Percentiles rank a stretch among this genome's conserved stretches.
These are phyloP conservation scores for Zaprionus obscuricornis DNA, from an alignment of 2,888 invertebrate species.

Conservation along the genomic window DNA sequence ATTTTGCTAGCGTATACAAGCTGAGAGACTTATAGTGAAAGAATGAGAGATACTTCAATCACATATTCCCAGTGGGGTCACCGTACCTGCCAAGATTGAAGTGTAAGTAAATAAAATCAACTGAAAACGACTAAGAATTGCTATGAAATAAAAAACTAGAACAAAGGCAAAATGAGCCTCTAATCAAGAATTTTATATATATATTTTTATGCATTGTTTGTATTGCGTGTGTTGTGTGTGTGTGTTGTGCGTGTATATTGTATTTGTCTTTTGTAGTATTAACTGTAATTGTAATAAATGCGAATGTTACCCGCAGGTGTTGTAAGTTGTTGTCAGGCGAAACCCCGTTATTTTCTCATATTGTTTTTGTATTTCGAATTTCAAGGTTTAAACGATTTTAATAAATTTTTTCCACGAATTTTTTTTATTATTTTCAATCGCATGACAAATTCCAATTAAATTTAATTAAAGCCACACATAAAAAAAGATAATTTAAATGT, in stretches of 20 bases:
- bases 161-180: conserved; percentile 3
- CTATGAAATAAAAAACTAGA: too few species aligned
- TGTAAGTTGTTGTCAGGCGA: conserved; percentile 23
- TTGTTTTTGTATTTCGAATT: too few species aligned
- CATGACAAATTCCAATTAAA: conserved; percentile 25
- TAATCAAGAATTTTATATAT: conserved; percentile 8
- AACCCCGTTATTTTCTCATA: too few species aligned
- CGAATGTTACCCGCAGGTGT: conserved; percentile 60
- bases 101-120: conserved; percentile 3
- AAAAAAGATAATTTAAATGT: conserved; percentile 2
- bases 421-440: neutral
- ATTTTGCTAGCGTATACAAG: too few species aligned
- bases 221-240: neutral
- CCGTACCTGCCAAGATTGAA: too few species aligned
- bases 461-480: neutral
- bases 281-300: conserved; percentile 69
- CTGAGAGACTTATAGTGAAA: neutral
- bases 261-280: conserved; percentile 19
- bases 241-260: conserved; percentile 2
- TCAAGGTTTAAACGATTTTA: conserved; percentile 4
- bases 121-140: neutral
- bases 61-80: too few species aligned
- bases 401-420: neutral
- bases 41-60: neutral
- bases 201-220: neutral